A percentile compares a stretch with the other conserved stretches of the same genome.
phyloP scores from a whole-genome alignment of 2,797 vertebrate species.

The Gorsachius magnificus region DNA sequence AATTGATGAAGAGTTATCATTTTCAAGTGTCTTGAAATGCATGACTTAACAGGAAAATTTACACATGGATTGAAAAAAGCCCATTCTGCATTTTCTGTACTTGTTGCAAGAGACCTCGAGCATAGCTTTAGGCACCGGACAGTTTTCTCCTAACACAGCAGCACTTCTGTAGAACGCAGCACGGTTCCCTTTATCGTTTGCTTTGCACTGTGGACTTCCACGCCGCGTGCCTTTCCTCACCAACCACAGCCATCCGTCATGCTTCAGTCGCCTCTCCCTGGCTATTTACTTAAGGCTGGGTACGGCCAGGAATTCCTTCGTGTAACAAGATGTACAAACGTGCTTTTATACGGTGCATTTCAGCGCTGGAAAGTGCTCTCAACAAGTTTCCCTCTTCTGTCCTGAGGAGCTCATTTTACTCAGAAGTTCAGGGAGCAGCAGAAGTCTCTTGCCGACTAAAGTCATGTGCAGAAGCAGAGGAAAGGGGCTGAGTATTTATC shows the following conservation, averaged over 20 bases:
- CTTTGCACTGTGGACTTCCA: not conserved
- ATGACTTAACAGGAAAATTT: not conserved
- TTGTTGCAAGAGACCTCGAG: not conserved
- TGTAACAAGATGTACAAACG: not conserved
- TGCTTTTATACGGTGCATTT: not conserved
- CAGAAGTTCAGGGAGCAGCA: not conserved
- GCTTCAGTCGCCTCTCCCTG: not conserved
- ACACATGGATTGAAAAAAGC: not conserved
- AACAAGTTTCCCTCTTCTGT: not conserved
- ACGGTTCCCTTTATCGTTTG: not conserved
- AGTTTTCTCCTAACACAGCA: not conserved
- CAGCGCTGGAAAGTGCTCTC: not conserved
- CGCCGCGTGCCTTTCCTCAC: rapidly evolving
- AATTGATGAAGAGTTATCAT: rapidly evolving
- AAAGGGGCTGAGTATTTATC: not conserved
- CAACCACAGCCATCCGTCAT: not conserved
- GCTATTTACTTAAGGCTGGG: conserved; percentile 35
- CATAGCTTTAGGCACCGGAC: not conserved
- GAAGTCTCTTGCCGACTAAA: not conserved
- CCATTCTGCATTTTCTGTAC: not conserved
- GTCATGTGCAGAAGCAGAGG: not conserved
- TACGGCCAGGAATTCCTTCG: not conserved
- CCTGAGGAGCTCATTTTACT: not conserved
- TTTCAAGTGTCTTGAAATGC: not conserved
- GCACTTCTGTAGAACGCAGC: not conserved